Conservation (phyloP, 2,888 invertebrate species). For the Dasysyrphus albostriatus region DNA sequence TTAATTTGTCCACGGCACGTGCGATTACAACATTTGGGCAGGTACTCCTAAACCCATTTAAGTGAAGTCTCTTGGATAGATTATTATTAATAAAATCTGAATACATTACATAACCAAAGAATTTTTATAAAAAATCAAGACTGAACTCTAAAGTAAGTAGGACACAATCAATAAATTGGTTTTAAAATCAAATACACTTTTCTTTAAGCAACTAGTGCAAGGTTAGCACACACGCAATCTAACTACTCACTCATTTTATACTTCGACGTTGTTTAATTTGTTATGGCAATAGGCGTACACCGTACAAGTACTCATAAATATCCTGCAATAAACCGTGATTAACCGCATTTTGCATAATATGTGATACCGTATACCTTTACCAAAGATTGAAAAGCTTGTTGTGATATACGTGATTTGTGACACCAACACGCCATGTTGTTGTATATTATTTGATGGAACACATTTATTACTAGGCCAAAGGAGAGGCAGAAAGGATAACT, state of each 20-base stretch:
- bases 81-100: no score
- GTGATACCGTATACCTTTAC: background rate
- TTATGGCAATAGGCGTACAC: constrained; percentile 7
- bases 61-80: no score
- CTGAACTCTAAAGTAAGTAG: no score
- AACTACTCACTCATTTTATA: background rate
- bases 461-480: constrained; percentile 47
- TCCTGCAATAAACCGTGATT: constrained; percentile 57
- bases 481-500: background rate
- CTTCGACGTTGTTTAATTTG: background rate
- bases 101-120: no score
- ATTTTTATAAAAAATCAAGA: no score
- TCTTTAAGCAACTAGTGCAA: constrained; percentile 33
- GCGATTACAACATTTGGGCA: no score
- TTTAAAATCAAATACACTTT: background rate
- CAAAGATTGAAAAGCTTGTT: constrained; percentile 19
- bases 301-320: constrained; percentile 6
- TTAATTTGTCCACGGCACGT: no score
- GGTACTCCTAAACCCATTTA: no score
- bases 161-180: no score
- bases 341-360: constrained; percentile 62
- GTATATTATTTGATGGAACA: constrained; percentile 45
- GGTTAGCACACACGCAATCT: background rate
- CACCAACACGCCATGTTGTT: constrained; percentile 25
- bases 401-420: constrained; percentile 59